phyloP scores from a whole-genome alignment of 2,888 invertebrate genomes.

The Cantharis lateralis region DNA sequence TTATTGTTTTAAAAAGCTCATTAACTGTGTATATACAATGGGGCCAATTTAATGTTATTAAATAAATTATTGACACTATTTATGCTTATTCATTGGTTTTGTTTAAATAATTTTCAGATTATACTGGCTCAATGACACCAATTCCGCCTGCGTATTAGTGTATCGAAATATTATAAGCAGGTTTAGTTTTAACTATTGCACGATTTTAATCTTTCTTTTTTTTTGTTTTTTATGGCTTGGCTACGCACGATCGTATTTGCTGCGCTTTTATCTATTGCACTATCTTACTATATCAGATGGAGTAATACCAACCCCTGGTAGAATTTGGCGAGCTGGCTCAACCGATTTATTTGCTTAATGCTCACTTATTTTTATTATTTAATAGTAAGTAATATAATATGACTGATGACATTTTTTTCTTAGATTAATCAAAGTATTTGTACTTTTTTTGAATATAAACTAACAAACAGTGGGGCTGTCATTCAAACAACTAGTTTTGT shows the following conservation, averaged over 20 bases:
- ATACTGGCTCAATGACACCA: slow-evolving; percentile 56
- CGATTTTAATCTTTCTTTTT: slow-evolving; percentile 41
- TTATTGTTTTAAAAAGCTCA: slow-evolving; percentile 6
- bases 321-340: slow-evolving; percentile 54
- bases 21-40: slow-evolving; percentile 34
- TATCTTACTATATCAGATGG: slow-evolving; percentile 40
- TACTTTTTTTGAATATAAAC: not conserved
- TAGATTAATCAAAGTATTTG: not conserved
- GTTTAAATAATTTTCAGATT: slow-evolving; percentile 51
- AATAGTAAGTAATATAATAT: slow-evolving; percentile 23
- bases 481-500: not conserved
- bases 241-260: slow-evolving; percentile 43
- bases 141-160: slow-evolving; percentile 51
- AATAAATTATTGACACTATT: slow-evolving; percentile 38
- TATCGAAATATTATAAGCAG: slow-evolving; percentile 39
- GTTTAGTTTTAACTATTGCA: slow-evolving; percentile 44
- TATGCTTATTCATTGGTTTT: slow-evolving; percentile 41
- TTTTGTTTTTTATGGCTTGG: slow-evolving; percentile 47
- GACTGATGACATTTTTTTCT: not conserved
- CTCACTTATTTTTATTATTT: slow-evolving; percentile 17
- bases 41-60: slow-evolving; percentile 47
- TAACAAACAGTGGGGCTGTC: not conserved
- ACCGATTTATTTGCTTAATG: slow-evolving; percentile 55
- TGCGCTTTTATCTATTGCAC: slow-evolving; percentile 47
- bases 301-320: slow-evolving; percentile 52